A percentile compares a stretch with the other conserved stretches of the same genome.
These are phyloP conservation scores for Apostichopus parvimensis DNA, from an alignment of 35 echinoderm and acorn worm species.

Conservation along the genomic window DNA sequence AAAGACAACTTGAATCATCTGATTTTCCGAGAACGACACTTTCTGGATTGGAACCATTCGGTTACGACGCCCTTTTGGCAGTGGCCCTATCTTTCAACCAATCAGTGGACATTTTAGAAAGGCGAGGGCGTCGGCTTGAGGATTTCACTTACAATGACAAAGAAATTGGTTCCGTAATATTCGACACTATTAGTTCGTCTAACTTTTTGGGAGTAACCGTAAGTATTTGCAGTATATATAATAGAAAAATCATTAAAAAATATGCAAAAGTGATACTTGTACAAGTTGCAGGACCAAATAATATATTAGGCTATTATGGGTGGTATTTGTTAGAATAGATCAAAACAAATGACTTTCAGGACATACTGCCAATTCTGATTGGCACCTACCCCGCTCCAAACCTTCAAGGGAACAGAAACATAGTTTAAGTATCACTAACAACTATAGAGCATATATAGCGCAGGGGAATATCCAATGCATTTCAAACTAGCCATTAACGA, in stretches of 20 bases:
- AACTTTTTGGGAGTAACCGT: constrained; percentile 17
- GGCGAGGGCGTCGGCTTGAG: not conserved
- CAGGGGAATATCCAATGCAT: too few species aligned
- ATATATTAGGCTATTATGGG: not conserved
- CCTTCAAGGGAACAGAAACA: too few species aligned
- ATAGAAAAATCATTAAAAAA: too few species aligned
- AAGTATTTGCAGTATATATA: not conserved
- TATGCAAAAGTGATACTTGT: not conserved
- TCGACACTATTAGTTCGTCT: not conserved
- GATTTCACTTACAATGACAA: constrained; percentile 13
- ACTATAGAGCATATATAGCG: too few species aligned
- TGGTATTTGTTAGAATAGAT: too few species aligned
- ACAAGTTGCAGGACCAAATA: not conserved
- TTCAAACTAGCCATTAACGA: too few species aligned
- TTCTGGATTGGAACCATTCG: constrained; percentile 17
- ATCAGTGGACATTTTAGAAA: not conserved
- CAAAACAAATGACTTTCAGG: too few species aligned
- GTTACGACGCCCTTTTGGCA: constrained; percentile 24
- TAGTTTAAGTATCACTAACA: too few species aligned
- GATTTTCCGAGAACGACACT: too few species aligned
- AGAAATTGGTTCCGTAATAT: constrained; percentile 10
- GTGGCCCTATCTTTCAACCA: constrained; percentile 25
- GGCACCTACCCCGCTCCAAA: too few species aligned
- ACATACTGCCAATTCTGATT: too few species aligned
- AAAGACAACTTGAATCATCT: not conserved